Conservation (phyloP, 2,113 vertebrate species). For the Dipodomys merriami region DNA sequence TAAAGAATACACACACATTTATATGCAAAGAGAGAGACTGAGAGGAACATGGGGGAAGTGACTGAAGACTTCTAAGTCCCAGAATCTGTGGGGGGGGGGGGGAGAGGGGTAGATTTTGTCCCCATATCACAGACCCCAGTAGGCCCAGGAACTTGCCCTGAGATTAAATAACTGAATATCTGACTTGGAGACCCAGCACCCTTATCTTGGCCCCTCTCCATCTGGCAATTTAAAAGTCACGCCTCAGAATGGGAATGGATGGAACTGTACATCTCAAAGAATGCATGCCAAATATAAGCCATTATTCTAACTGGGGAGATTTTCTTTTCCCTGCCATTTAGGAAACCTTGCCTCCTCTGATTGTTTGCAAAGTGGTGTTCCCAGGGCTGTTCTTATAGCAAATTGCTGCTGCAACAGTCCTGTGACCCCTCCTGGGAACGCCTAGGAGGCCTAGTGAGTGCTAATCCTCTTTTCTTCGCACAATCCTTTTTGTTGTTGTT, state of each 20-base stretch:
- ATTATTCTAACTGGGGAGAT: background rate
- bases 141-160: background rate
- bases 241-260: background rate
- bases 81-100: background rate
- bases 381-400: constrained; percentile 30
- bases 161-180: background rate
- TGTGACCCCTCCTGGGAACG: fast-evolving
- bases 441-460: background rate
- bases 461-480: constrained; percentile 8
- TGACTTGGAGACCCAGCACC: background rate
- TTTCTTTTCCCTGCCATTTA: background rate
- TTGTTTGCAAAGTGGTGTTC: constrained; percentile 5
- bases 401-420: background rate
- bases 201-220: background rate
- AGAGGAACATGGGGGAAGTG: background rate
- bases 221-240: background rate
- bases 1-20: background rate
- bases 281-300: background rate
- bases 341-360: constrained; percentile 26
- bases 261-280: background rate
- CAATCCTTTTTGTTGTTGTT: background rate
- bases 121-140: too few species aligned
- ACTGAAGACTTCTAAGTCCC: background rate
- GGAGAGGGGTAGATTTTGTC: background rate
- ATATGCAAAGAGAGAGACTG: background rate